phyloP scores from a whole-genome alignment of 1,140 invertebrate species.

The Helicoverpa armigera region DNA sequence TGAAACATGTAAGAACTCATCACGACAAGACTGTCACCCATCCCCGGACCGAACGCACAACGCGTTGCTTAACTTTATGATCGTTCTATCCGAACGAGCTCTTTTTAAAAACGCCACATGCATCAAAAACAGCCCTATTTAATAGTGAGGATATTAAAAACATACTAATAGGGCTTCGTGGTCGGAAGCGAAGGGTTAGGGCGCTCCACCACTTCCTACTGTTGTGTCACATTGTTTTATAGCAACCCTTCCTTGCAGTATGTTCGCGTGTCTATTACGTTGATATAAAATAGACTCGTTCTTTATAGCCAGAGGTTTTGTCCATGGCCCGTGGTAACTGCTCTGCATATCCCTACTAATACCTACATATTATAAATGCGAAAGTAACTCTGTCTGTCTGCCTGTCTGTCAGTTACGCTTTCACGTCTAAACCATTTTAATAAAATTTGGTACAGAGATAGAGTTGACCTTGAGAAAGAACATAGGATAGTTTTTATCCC shows the following conservation, averaged over 20 bases:
- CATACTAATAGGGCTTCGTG: conserved; percentile 32
- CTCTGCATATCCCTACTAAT: neutral
- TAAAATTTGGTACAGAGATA: too few species aligned
- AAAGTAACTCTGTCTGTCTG: too few species aligned
- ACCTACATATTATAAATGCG: too few species aligned
- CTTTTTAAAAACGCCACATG: neutral
- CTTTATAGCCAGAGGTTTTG: neutral
- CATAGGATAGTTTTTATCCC: too few species aligned
- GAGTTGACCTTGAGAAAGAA: too few species aligned
- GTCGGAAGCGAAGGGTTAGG: conserved; percentile 12
- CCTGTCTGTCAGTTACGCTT: too few species aligned
- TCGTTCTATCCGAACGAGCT: neutral
- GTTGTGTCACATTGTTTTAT: conserved; percentile 17
- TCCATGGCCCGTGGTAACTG: neutral
- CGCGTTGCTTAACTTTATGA: too few species aligned
- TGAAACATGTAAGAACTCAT: too few species aligned
- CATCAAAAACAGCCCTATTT: conserved; percentile 1
- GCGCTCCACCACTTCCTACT: conserved; percentile 10
- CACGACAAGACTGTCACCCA: too few species aligned
- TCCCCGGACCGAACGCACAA: too few species aligned
- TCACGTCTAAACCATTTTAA: too few species aligned
- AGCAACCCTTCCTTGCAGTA: neutral
- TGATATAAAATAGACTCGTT: neutral
- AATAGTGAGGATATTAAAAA: conserved; percentile 38
- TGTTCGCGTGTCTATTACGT: neutral